Base-by-base conservation (phyloP, 2,113 vertebrate species). In the Prochilodus magdalenae region DNA sequence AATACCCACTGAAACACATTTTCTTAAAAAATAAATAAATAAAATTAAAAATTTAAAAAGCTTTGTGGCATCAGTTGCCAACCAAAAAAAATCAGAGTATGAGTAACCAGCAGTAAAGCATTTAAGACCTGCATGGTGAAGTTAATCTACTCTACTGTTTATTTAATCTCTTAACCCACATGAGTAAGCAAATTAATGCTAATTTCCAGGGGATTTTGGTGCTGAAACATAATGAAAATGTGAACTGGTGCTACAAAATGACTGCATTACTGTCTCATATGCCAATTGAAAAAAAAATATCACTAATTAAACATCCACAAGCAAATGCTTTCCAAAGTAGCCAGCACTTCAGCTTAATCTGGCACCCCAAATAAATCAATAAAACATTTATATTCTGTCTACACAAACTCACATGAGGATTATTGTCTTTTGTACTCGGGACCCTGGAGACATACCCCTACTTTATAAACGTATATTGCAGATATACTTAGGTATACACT, bases 1-100 rank as follows among this genome's bases (percentile, higher is more conserved):
- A 53, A 65, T 40, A 8, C 29, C 71, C 60, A 73, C 47, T 66
- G 24, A 72, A 40, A 14, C 22, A 62, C n/a, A 73, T 66, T 30
- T 36, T 29, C 33, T 33, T 27, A 62, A 62, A 30, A 22, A 55
- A 16, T 16, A 16, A 33, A 57, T 33, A 22, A 22, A 36, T 11
- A 36, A 55, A 36, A 36, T 36, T n/a, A 7, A 44, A 4, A 44
- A 44, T 10, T 1, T 0, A 40, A 69, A 1, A 66, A 18, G 29
- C 3, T n/a, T 80, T n/a, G 27, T 11, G 24, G 18, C n/a, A 49
- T 10, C 36, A 80, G 55, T 51, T 24, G 20, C 57, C 27, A 77
- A 7, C 27, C 4, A 16, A 12, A 24, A 33, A 65, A 51, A 4
- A n/a, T 53, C 11, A 65, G 26, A n/a, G 15, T 27, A 67, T 77